Base-by-base conservation (phyloP, 1,140 invertebrate genomes). In the Aricia agestis region DNA sequence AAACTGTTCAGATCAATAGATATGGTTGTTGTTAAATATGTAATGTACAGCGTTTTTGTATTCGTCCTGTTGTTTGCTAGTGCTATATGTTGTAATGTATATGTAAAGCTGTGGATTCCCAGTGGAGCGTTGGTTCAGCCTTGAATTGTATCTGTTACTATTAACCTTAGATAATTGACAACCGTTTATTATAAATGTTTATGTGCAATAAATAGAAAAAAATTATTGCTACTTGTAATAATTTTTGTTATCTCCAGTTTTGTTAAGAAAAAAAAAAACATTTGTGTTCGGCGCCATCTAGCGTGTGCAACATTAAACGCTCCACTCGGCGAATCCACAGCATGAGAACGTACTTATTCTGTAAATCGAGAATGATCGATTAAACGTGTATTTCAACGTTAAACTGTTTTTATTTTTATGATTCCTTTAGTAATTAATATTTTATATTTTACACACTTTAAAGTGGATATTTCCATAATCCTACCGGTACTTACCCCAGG, bases 291-390 rank as follows among this genome's bases (percentile, higher is more conserved):
- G 45, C 13, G 45, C 10, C 45, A 52, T 52, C 45, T 52, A 52
- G 9, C 45, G 13, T 42, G 45, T 52, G 11, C 45, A 13, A 52
- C 45, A 13, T 15, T 3, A 52, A 63, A 63, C 59, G 61, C 25
- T 66, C 63, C 67, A 45, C 74, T 74, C 75, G 70, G 72, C 73
- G 74, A 67, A 58, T 73, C 77, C 71, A 76, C 66, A 76, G 78
- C 75, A 77, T 76, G 66, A 68, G 76, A 74, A 73, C 45, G 82
- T 88, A 88, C 83, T 86, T 88, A 84, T 88, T 52, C 79, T 86
- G 81, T 86, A 85, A 86, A 88, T 85, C 78, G 73, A 72, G 77
- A 78, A 79, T 80, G 6, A 19, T 75, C 71, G 77, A 85, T 78
- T 86, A 86, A 85, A 84, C 79, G 80, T 80, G 80, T 86, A 84